Conservation (phyloP, 2,113 vertebrate genomes). For the Cranoglanis bouderius region DNA sequence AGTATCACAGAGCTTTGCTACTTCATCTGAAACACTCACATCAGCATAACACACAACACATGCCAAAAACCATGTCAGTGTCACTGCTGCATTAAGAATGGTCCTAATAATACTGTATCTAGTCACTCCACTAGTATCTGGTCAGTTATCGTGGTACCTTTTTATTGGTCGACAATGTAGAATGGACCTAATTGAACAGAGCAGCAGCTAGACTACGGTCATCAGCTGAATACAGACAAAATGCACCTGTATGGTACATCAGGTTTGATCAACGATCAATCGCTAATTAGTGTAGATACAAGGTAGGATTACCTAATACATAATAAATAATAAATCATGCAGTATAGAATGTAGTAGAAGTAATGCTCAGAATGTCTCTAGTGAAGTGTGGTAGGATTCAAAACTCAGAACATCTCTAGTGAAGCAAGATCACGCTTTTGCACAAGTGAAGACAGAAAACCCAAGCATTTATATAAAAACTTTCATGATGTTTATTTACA, state of each 20-base stretch:
- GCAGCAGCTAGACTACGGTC: not conserved
- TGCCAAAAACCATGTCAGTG: not conserved
- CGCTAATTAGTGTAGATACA: not conserved
- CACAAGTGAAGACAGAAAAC: not conserved
- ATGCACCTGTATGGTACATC: not conserved
- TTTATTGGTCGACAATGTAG: not conserved
- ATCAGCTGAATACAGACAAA: not conserved
- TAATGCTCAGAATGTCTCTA: not conserved
- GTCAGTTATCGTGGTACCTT: not conserved
- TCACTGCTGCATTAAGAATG: not conserved
- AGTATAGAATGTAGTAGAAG: not conserved
- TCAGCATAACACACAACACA: not conserved
- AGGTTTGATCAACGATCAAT: not conserved
- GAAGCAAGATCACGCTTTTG: not conserved
- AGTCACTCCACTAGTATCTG: not conserved
- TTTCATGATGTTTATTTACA: constrained; percentile 48
- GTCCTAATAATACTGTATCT: not conserved
- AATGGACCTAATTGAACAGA: not conserved
- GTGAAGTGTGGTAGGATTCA: not conserved
- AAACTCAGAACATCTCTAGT: not conserved
- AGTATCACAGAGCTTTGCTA: not conserved
- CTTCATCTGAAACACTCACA: not conserved
- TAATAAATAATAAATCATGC: not conserved
- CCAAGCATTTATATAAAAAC: not conserved
- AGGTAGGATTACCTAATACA: not conserved